phyloP scores from a whole-genome alignment of 2,113 vertebrate species.

The Psittacula cyanocephala region DNA sequence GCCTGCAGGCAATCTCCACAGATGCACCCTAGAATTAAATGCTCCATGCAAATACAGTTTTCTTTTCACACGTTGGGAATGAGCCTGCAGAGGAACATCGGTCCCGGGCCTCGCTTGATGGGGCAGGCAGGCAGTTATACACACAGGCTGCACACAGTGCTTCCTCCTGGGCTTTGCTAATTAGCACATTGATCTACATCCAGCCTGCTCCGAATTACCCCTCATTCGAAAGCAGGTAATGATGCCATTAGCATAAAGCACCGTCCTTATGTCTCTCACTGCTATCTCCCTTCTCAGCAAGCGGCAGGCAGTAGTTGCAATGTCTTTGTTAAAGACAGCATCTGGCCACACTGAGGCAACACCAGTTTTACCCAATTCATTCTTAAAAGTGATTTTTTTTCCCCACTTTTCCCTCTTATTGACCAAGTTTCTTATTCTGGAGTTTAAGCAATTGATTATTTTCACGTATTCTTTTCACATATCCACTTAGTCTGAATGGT shows the following conservation, averaged over 20 bases:
- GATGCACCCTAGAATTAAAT: conserved; percentile 33
- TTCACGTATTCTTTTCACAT: background rate
- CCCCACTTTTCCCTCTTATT: background rate
- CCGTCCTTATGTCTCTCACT: background rate
- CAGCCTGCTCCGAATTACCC: background rate
- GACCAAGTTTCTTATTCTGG: background rate
- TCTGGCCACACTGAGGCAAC: background rate
- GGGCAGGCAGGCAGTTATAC: background rate
- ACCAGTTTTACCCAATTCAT: background rate
- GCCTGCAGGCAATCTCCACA: conserved; percentile 36
- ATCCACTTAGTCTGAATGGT: background rate
- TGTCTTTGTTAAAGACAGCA: background rate
- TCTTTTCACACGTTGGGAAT: background rate
- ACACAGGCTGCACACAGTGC: background rate
- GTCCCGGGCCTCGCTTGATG: background rate
- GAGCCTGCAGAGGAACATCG: background rate
- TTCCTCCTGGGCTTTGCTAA: background rate
- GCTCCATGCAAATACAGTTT: conserved; percentile 20
- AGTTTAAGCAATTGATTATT: background rate
- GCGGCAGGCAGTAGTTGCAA: background rate
- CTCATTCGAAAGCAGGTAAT: background rate
- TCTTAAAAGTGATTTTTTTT: background rate
- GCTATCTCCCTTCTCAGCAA: background rate
- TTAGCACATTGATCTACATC: background rate
- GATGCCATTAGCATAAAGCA: background rate